Evolutionary conservation across 1,140 invertebrate genomes (phyloP), one percentile per base, ranked within the genome.

Genomic region (Lanistes nyassanus): DNA sequence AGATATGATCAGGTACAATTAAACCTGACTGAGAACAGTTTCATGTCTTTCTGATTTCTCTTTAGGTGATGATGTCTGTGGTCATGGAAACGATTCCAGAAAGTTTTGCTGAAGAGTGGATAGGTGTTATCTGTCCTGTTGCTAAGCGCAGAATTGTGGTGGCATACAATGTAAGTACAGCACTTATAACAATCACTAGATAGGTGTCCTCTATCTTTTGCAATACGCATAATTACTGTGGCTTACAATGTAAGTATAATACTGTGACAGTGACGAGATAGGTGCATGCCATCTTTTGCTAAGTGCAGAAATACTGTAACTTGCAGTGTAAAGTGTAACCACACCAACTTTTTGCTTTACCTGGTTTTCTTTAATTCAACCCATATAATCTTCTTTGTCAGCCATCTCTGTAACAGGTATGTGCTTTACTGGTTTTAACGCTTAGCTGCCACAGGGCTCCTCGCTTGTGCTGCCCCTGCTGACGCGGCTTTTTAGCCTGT

Each of bases 31-130:
- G 34, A 34, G 6, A 39, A 6, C 39, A 29, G 23, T 34, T 29
- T 5, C 31, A 34, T 42, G n/a, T 68, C 26, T 37, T 31, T 68
- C 19, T 9, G 53, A 23, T 6, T 13, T n/a, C 21, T 2, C 9
- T 55, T 21, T 51, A 72, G 70, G 70, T 72, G 26, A 72, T 72
- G 70, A 72, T 72, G 70, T 72, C 70, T 13, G 70, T 72, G 1
- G 21, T 55, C 55, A 72, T 72, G 70, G 70, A 72, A 26, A 36
- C 7, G 11, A 29, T 62, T 2, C 70, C 70, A 3, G 31, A 23
- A n/a, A 72, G 34, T 6, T 62, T 72, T 72, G 36, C 31, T 39
- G 37, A 62, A 4, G 70, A 72, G 1, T 72, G 36, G 51, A 19
- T 72, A 7, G 53, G 51, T 39, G 70, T 72, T 56, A 62, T 72